phyloP scores from a whole-genome alignment of 2,113 vertebrate genomes.

The Poecilia latipinna region DNA sequence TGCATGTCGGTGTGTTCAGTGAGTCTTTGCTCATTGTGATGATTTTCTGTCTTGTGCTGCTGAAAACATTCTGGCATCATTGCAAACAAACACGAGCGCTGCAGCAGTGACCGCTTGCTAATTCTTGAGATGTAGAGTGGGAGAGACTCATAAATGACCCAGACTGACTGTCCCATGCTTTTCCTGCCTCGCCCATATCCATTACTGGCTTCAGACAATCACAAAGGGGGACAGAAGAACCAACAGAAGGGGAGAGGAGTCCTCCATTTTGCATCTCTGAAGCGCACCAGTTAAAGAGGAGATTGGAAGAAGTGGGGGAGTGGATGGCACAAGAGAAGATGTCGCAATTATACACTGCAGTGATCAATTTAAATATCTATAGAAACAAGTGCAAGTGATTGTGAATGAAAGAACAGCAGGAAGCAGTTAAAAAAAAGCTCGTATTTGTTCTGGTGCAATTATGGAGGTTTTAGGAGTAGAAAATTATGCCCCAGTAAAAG shows the following conservation, averaged over 20 bases:
- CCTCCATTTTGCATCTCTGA: neutral
- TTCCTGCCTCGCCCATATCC: neutral
- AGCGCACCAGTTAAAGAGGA: neutral
- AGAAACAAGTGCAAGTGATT: neutral
- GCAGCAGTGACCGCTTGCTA: neutral
- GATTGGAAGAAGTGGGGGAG: neutral
- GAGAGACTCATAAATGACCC: constrained; percentile 30
- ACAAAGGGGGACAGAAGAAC: constrained; percentile 21
- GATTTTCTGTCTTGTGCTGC: neutral
- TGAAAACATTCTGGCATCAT: neutral
- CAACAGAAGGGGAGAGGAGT: constrained; percentile 14
- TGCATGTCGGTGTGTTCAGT: too few relatives aligned
- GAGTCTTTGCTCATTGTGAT: neutral
- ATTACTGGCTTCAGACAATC: neutral
- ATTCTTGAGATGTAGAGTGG: constrained; percentile 7
- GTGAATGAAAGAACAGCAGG: neutral
- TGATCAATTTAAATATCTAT: neutral
- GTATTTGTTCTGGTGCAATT: neutral
- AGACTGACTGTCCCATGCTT: neutral
- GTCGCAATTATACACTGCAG: neutral
- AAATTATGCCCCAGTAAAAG: too few relatives aligned
- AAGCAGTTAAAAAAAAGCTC: neutral
- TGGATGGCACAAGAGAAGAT: neutral
- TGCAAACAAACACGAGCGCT: constrained; percentile 1
- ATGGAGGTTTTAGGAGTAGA: too few relatives aligned